Evolutionary conservation across 2,888 invertebrate genomes (phyloP).

Genomic region (Linyphia triangularis): DNA sequence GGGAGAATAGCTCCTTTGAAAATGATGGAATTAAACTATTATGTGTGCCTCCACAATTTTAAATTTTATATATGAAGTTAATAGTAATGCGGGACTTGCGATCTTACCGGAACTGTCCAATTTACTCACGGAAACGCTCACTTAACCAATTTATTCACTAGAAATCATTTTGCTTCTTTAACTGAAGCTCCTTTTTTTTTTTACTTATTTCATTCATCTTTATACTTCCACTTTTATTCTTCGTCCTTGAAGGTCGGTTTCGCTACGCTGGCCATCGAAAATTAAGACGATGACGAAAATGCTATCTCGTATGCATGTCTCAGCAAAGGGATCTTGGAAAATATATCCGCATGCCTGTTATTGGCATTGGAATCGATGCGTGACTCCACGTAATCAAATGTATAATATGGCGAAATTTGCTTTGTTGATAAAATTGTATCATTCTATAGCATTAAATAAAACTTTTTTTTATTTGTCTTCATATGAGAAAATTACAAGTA

Average conservation of each 20-base stretch:
- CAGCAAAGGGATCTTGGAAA: background rate
- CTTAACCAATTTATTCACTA: slow-evolving; percentile 18
- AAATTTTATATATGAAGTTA: no score
- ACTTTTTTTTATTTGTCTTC: no score
- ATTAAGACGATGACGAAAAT: slow-evolving; percentile 20
- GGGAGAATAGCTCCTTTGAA: no score
- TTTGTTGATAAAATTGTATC: no score
- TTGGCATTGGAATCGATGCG: slow-evolving; percentile 62
- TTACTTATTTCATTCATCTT: slow-evolving; percentile 33
- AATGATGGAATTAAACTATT: no score
- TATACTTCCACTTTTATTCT: slow-evolving; percentile 34
- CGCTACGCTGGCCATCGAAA: slow-evolving; percentile 58
- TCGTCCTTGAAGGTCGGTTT: slow-evolving; percentile 63
- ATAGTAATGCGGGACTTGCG: background rate
- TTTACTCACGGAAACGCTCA: slow-evolving; percentile 38
- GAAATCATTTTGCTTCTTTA: slow-evolving; percentile 24
- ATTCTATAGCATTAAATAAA: no score
- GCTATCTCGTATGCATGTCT: background rate
- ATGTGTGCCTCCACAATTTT: no score
- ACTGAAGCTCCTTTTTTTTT: background rate
- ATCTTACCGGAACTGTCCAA: slow-evolving; percentile 15
- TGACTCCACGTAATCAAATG: slow-evolving; percentile 1
- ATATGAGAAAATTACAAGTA: no score
- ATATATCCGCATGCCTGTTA: slow-evolving; percentile 63
- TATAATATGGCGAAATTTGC: no score